Evolutionary conservation across 2,113 vertebrate genomes (phyloP), one percentile per base, ranked within the genome.

Genomic region (Gorsachius goisagi): DNA sequence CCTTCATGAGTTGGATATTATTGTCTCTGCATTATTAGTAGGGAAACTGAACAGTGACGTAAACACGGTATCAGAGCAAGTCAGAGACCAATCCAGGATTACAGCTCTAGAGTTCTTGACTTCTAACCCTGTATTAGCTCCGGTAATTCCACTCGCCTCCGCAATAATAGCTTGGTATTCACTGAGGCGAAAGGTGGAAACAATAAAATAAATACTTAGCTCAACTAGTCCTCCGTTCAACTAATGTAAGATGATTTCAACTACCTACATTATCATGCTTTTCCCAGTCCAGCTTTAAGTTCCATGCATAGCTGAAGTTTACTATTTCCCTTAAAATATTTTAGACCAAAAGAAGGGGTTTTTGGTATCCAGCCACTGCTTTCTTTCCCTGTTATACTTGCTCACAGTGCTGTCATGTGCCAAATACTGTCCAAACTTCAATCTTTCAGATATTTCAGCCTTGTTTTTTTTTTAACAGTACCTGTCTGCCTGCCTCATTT

Each of bases 51-150:
- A 37, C 15, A 68, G 33, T 89, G 81, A 75, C 0, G 1, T 81
- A 88, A 90, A 73, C 21, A 5, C 63, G 59, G 32, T 83, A 52
- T 69, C 58, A 47, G 58, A 94, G 24, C 58, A 68, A 87, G 74
- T 77, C 72, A 50, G 91, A 80, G 78, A 91, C 75, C 82, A 74
- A 33, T 83, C 28, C 64, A 63, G 50, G 55, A 83, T 93, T 93
- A 67, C 62, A 88, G 26, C 67, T 94, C 47, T 55, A 16, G 32
- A 45, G n/a, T 84, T 80, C 75, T 80, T 90, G 63, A 83, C 63
- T 93, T 94, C 85, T 55, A 45, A 71, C 81, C 53, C 55, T 8
- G 5, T 66, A 33, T 85, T 91, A 66, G 49, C 68, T 91, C 21
- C 4, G 2, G 32, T 90, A 74, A 75, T 91, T 93, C 63, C 44